Base-by-base conservation (phyloP, 2,888 invertebrate genomes). In the Psylliodes chrysocephalus region DNA sequence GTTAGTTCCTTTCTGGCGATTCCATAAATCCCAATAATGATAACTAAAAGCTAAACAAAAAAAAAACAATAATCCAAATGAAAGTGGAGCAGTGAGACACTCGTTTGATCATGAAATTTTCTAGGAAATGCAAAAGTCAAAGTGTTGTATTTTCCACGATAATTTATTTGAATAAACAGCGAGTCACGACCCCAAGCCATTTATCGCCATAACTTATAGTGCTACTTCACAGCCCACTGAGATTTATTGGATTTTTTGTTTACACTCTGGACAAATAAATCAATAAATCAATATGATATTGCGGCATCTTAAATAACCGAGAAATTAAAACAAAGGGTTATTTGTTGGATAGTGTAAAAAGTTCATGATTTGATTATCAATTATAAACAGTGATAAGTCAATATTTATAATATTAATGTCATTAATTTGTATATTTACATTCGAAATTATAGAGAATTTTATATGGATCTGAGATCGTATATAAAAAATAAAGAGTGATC, bases 161-260 rank as follows among this genome's bases (percentile, higher is more conserved):
- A 56, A 63, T 56, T 49, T 52, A 33, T 60, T 49, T 56, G 51
- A 68, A 61, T 54, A 68, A 68, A 66, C 63, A 63, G 47, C 46
- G 47, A 63, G 68, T 68, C 61, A 66, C 59, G 65, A 68, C 68
- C 65, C 60, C 53, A 30, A 55, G 35, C 56, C 40, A 66, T 68
- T 65, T 51, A 60, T 64, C 55, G 51, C 19, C 25, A 12, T 14
- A 28, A 28, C 12, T 52, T 54, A 19, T 49, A 28, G 57, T 49
- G 52, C 44, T 57, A 35, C 44, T 51, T 52, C 28, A 52, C 38
- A 47, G 54, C 38, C 35, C 53, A 47, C 35, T 40, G 25, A 28
- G 38, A 62, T 62, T 62, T 40, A 51, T 51, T 51, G 25, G 42
- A 42, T 30, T 52, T 52, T 52, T 51, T 62, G 35, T 44, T 51